Conservation (phyloP, 2,113 vertebrate genomes). For the Patagioenas fasciata region DNA sequence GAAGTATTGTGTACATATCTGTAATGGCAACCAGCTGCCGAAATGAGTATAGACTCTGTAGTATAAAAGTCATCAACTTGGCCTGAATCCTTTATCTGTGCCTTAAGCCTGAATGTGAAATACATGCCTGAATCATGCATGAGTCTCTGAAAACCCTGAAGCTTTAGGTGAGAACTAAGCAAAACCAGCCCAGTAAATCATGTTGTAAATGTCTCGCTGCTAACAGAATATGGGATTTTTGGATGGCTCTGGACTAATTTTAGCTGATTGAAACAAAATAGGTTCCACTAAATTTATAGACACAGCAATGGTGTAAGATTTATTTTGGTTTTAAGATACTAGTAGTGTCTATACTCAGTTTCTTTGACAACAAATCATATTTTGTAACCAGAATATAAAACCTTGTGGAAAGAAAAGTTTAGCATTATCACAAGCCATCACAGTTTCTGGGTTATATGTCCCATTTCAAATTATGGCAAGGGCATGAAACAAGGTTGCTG, state of each 20-base stretch:
- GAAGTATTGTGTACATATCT: neutral
- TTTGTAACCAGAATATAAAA: neutral
- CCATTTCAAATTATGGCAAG: neutral
- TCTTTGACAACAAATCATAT: neutral
- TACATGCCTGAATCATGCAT: neutral
- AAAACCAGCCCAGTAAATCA: neutral
- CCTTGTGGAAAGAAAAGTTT: neutral
- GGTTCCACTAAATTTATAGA: neutral
- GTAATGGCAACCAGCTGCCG: neutral
- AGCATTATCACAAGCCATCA: neutral
- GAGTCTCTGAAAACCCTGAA: neutral
- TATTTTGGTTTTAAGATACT: neutral
- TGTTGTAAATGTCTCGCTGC: neutral
- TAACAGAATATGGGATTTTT: neutral
- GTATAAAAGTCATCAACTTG: neutral
- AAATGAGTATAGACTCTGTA: neutral
- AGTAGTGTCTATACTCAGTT: neutral
- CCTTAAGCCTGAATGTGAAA: neutral
- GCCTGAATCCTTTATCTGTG: neutral
- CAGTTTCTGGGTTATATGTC: neutral
- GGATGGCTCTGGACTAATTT: neutral
- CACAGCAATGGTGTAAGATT: neutral
- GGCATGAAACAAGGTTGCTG: neutral
- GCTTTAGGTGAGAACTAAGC: neutral
- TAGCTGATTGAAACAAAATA: neutral